Evolutionary conservation across 2,888 invertebrate species (phyloP).

Genomic region (Linyphia triangularis): DNA sequence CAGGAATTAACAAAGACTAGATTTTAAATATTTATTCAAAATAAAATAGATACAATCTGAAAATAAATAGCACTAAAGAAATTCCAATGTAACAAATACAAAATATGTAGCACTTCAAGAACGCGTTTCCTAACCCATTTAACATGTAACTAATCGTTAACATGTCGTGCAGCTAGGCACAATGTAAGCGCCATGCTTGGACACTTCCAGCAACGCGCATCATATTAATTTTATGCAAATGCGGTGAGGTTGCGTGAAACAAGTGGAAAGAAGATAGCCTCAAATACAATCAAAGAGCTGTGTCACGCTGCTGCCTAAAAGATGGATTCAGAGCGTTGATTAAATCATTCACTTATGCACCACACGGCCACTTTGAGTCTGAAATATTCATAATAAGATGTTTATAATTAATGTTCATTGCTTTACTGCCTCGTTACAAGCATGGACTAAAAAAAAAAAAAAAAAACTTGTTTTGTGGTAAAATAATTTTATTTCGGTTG

Average conservation of each 20-base stretch:
- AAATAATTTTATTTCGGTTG: too few species aligned
- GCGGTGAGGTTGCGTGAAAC: not conserved
- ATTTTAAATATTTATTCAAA: too few species aligned
- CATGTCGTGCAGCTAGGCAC: too few species aligned
- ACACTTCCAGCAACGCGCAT: not conserved
- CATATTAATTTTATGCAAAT: not conserved
- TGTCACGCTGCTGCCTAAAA: not conserved
- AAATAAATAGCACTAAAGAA: too few species aligned
- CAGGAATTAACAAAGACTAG: too few species aligned
- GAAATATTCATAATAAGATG: not conserved
- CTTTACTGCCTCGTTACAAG: not conserved
- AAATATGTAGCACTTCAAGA: too few species aligned
- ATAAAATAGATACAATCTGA: too few species aligned
- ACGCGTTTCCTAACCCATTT: too few species aligned
- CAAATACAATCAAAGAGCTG: not conserved
- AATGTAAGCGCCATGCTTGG: too few species aligned
- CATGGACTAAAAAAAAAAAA: too few species aligned
- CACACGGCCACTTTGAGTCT: not conserved
- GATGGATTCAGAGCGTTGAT: not conserved
- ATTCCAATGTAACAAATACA: too few species aligned
- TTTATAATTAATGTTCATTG: not conserved
- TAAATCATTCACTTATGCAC: constrained; percentile 8
- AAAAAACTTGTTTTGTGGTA: too few species aligned
- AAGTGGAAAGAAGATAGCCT: not conserved
- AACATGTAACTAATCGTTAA: not conserved